A percentile compares a stretch with the other conserved stretches of the same genome.
phyloP scores from a whole-genome alignment of 2,797 vertebrate species.

The Pristis pectinata region DNA sequence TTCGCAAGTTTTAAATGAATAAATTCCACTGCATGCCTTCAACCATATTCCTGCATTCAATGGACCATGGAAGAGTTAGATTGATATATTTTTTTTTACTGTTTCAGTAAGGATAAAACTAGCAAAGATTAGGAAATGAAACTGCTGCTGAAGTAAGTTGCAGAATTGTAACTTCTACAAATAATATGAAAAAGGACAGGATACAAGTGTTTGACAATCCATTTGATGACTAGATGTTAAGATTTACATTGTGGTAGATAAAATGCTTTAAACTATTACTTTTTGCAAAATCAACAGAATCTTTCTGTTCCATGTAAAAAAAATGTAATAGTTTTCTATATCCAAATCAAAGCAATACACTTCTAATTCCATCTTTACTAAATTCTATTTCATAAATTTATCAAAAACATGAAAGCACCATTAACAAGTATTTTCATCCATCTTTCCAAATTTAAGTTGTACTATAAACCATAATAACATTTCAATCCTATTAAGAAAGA shows the following conservation, averaged over 20 bases:
- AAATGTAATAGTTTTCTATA: neutral
- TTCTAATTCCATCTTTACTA: neutral
- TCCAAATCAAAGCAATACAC: neutral
- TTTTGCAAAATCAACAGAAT: neutral
- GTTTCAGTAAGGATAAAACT: neutral
- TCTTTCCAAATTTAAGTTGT: neutral
- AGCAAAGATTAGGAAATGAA: neutral
- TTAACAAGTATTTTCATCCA: neutral
- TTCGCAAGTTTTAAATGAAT: neutral
- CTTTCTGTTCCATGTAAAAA: neutral
- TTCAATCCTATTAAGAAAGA: neutral
- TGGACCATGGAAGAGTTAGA: neutral
- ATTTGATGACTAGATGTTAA: neutral
- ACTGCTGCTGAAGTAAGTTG: neutral
- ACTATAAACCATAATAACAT: neutral
- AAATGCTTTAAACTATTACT: neutral
- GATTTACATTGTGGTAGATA: neutral
- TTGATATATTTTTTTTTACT: neutral
- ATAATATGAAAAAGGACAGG: neutral
- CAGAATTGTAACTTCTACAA: neutral
- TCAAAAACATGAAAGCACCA: neutral
- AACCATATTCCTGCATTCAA: neutral
- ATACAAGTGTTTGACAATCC: neutral
- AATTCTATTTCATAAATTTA: slow-evolving; percentile 17
- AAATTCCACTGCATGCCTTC: neutral